Conservation (phyloP, 2,888 invertebrate genomes). For the Chrysolina oricalcia region DNA sequence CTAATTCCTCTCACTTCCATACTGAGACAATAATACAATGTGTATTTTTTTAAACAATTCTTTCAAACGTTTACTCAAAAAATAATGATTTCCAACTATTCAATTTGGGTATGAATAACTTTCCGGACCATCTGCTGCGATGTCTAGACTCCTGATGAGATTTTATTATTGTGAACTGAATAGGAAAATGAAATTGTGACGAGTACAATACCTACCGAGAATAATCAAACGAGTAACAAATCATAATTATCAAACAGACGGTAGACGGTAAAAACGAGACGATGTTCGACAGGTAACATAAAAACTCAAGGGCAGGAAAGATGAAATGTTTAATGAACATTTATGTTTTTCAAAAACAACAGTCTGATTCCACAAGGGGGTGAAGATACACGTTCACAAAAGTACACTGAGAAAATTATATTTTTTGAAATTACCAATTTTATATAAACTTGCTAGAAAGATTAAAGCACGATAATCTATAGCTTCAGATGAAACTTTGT, state of each 20-base stretch:
- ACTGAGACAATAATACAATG: too few species aligned
- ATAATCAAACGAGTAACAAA: constrained; percentile 8
- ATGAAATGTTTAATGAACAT: background rate
- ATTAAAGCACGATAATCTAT: too few species aligned
- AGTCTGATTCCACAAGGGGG: background rate
- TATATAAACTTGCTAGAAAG: too few species aligned
- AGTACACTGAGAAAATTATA: too few species aligned
- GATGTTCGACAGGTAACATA: constrained; percentile 5
- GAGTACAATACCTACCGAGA: constrained; percentile 13
- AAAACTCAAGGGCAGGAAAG: constrained; percentile 1
- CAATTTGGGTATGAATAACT: too few species aligned
- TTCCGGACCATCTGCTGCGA: background rate
- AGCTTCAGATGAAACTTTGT: too few species aligned
- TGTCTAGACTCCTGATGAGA: background rate
- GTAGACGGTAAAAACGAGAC: constrained; percentile 13
- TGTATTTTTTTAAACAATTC: too few species aligned
- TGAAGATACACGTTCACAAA: too few species aligned
- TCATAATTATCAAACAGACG: constrained; percentile 20
- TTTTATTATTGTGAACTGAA: background rate
- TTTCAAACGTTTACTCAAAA: too few species aligned
- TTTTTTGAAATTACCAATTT: too few species aligned
- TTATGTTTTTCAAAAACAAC: background rate
- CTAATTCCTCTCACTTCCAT: too few species aligned
- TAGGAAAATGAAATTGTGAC: background rate
- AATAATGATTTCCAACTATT: too few species aligned